Evolutionary conservation across 1,140 invertebrate species (phyloP).

Genomic region (Caerostris extrusa): DNA sequence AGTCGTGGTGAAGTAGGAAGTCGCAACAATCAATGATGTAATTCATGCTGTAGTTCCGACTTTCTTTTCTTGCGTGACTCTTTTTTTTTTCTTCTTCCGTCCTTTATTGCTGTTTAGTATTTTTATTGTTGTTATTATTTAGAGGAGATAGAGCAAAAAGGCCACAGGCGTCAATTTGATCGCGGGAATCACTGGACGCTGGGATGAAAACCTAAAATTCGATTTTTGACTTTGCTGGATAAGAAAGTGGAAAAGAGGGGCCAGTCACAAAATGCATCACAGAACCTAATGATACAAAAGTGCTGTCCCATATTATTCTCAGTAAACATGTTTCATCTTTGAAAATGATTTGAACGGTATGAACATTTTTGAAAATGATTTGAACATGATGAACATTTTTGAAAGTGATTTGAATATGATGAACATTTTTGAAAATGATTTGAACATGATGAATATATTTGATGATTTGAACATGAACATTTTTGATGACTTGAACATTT

Average conservation of each 20-base stretch:
- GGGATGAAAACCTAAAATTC: constrained; percentile 63
- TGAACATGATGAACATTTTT: too few relatives aligned
- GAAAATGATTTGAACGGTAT: too few relatives aligned
- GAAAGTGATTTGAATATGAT: too few relatives aligned
- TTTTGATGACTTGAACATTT: too few relatives aligned
- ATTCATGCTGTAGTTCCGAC: constrained; percentile 43
- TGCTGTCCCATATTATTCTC: too few relatives aligned
- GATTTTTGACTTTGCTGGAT: constrained; percentile 64
- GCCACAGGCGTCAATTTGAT: constrained; percentile 69
- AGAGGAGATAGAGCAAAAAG: constrained; percentile 17
- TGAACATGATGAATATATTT: too few relatives aligned
- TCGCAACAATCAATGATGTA: constrained; percentile 38
- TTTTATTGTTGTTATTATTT: constrained; percentile 71
- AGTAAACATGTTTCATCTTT: too few relatives aligned
- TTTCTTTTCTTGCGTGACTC: background rate
- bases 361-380: too few relatives aligned
- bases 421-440: too few relatives aligned
- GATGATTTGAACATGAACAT: too few relatives aligned
- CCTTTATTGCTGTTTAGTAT: background rate
- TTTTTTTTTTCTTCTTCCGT: background rate
- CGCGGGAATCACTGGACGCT: constrained; percentile 25
- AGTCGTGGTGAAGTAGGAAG: constrained; percentile 1
- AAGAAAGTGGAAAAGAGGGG: constrained; percentile 14
- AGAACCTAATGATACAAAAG: background rate
- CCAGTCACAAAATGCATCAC: background rate